These are phyloP conservation scores for Calephelis nemesis DNA, from an alignment of 1,140 invertebrate genomes.

Conservation along the genomic window DNA sequence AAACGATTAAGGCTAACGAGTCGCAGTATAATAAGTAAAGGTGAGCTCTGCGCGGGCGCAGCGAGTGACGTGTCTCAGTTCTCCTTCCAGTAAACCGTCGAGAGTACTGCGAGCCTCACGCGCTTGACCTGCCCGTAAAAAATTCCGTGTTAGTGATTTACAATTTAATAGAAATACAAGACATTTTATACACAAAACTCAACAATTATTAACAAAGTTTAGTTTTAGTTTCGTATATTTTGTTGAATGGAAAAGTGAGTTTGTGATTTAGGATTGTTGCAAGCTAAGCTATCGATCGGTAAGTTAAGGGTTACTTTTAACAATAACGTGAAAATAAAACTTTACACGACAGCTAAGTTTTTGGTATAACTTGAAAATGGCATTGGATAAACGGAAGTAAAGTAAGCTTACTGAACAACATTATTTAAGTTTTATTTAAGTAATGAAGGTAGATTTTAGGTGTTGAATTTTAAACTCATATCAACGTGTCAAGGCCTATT, in stretches of 20 bases:
- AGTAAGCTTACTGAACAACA: neutral
- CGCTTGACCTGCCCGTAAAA: neutral
- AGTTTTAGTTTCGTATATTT: conserved; percentile 53
- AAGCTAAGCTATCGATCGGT: conserved; percentile 38
- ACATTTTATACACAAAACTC: conserved; percentile 28
- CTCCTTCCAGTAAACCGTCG: conserved; percentile 63
- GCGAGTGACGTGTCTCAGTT: conserved; percentile 67
- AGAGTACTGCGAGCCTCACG: conserved; percentile 42
- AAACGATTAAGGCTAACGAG: conserved; percentile 39
- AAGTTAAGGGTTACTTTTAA: conserved; percentile 20
- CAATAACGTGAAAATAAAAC: neutral
- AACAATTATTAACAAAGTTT: conserved; percentile 44
- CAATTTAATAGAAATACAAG: too few relatives aligned
- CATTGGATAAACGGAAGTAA: neutral
- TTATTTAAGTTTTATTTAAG: neutral
- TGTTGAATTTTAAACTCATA: too few relatives aligned
- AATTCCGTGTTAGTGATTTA: neutral
- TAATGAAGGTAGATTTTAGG: neutral
- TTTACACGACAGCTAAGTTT: neutral
- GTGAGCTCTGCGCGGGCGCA: conserved; percentile 68
- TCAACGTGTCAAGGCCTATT: too few relatives aligned
- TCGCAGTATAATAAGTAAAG: conserved; percentile 58
- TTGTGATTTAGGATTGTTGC: conserved; percentile 57
- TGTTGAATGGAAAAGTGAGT: conserved; percentile 38
- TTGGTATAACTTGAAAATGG: neutral